Evolutionary conservation across 2,797 vertebrate species (phyloP).

Genomic region (Sebastes kiyomatsui): DNA sequence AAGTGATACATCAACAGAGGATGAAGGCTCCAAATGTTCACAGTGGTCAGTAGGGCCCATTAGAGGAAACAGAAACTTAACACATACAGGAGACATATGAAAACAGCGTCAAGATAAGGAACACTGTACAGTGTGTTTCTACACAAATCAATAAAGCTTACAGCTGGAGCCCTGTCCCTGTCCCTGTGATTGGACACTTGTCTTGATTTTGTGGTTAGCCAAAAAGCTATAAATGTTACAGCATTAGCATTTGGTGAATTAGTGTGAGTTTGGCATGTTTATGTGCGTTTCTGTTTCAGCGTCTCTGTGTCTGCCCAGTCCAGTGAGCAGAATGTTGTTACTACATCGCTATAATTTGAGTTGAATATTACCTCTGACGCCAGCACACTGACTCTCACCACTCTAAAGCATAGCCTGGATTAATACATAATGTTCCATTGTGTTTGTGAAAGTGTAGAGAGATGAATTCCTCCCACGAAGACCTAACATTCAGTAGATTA

Average conservation of each 20-base stretch:
- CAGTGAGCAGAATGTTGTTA: not conserved
- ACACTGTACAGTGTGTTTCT: not conserved
- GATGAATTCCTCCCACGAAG: conserved; percentile 49
- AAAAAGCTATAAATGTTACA: conserved; percentile 26
- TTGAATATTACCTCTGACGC: conserved; percentile 15
- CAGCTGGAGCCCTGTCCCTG: conserved; percentile 1
- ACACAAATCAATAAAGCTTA: conserved; percentile 26
- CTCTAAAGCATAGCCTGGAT: conserved; percentile 22
- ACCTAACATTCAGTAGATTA: conserved; percentile 60
- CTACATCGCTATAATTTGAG: conserved; percentile 15
- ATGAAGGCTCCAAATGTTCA: conserved; percentile 43
- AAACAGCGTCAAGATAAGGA: conserved; percentile 50
- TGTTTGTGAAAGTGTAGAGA: conserved; percentile 47
- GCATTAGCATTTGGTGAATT: conserved; percentile 1
- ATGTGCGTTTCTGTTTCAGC: conserved; percentile 4
- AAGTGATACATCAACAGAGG: conserved; percentile 60
- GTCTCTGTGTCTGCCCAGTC: conserved; percentile 12
- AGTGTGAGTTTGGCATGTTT: conserved; percentile 12
- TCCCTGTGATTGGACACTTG: conserved; percentile 13
- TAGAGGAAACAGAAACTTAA: conserved; percentile 51
- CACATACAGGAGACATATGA: conserved; percentile 46
- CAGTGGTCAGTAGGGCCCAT: conserved; percentile 31
- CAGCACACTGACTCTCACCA: conserved; percentile 9
- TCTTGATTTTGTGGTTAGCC: conserved; percentile 16
- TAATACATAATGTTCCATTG: conserved; percentile 40